Conservation (phyloP, 2,113 vertebrate genomes). For the Rhizomys pruinosus region DNA sequence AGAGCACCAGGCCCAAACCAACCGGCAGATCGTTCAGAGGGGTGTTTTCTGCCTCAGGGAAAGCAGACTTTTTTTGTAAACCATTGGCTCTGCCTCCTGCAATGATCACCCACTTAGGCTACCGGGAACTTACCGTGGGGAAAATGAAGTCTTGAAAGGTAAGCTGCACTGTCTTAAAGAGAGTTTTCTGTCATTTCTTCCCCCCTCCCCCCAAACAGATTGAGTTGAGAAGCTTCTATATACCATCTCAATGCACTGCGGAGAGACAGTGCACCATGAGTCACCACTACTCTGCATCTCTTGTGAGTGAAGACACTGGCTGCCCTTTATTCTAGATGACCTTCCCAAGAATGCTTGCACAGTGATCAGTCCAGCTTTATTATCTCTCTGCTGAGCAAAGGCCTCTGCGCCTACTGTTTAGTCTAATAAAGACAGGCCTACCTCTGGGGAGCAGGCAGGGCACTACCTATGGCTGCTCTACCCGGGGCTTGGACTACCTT, state of each 20-base stretch:
- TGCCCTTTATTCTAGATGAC: conserved; percentile 11
- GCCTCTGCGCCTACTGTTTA: neutral
- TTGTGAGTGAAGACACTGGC: neutral
- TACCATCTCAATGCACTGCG: neutral
- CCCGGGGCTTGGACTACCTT: too few species aligned
- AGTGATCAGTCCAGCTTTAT: neutral
- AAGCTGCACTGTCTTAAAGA: conserved; percentile 4
- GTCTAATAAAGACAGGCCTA: neutral
- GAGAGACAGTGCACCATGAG: neutral
- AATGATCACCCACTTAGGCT: neutral
- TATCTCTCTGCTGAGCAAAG: conserved; percentile 3
- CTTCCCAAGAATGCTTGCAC: neutral
- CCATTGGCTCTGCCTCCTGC: conserved; percentile 12
- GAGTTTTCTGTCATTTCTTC: neutral
- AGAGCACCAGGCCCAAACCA: conserved; percentile 34
- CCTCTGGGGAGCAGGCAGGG: neutral
- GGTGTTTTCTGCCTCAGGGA: neutral
- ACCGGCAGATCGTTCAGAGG: conserved; percentile 53
- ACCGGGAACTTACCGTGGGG: neutral
- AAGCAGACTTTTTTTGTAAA: neutral
- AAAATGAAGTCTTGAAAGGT: conserved; percentile 4
- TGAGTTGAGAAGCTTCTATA: too few species aligned
- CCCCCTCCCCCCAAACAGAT: too few species aligned
- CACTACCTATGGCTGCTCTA: too few species aligned
- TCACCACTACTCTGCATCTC: neutral